Conservation (phyloP, 2,888 invertebrate genomes). For the Caenorhabditis zanzibari region DNA sequence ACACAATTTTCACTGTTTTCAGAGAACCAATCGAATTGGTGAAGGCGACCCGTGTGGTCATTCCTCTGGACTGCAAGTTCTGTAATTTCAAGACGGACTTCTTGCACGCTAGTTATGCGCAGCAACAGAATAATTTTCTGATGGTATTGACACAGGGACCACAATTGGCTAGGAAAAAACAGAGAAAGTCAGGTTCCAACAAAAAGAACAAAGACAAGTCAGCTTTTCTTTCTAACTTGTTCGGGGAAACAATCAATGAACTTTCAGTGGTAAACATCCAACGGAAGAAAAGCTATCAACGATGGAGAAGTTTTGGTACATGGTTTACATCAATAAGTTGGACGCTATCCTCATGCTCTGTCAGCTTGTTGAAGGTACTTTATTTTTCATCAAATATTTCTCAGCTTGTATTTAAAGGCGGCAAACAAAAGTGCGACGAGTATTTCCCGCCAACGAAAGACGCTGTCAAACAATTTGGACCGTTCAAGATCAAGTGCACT, state of each 20-base stretch:
- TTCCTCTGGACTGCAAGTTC: background rate
- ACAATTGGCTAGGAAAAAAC: background rate
- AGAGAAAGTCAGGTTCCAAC: background rate
- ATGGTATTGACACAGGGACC: background rate
- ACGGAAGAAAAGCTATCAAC: no score
- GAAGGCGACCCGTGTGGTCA: background rate
- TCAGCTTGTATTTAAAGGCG: background rate
- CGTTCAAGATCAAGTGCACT: background rate
- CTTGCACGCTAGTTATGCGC: background rate
- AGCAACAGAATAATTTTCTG: no score
- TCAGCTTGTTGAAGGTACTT: background rate
- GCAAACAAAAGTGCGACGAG: background rate
- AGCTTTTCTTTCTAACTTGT: no score
- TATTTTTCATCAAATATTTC: background rate
- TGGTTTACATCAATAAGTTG: background rate
- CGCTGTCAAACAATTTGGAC: background rate
- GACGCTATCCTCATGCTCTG: conserved; percentile 4
- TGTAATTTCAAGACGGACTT: background rate
- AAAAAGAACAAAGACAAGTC: no score
- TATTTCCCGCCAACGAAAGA: background rate
- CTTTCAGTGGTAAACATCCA: no score
- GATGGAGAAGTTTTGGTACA: conserved; percentile 5
- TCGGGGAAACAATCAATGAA: no score
- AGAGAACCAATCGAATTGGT: background rate
- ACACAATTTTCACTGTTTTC: background rate